These are phyloP conservation scores for Sebastes trivittatus DNA, from an alignment of 2,797 vertebrate genomes.

Conservation along the genomic window DNA sequence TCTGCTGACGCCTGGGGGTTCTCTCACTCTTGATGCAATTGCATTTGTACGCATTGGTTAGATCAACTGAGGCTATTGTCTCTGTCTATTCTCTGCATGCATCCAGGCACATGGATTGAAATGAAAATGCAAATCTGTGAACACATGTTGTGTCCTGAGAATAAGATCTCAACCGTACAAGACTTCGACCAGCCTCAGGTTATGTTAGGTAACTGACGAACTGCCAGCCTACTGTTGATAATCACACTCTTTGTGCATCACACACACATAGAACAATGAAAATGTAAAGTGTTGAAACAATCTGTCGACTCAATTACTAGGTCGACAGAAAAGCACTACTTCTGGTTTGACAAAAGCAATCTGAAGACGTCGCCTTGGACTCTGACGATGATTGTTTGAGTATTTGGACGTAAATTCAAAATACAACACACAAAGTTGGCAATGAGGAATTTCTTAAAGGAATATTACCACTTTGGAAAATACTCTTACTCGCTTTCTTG, in stretches of 20 bases:
- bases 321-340: background rate
- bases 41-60: conserved; percentile 74
- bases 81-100: conserved; percentile 40
- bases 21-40: conserved; percentile 71
- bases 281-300: background rate
- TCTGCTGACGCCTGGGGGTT: conserved; percentile 42
- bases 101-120: conserved; percentile 52
- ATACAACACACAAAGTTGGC: background rate
- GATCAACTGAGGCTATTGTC: conserved; percentile 61
- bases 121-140: conserved; percentile 51
- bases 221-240: conserved; percentile 31
- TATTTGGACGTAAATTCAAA: background rate
- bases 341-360: background rate
- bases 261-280: background rate
- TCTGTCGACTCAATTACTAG: background rate
- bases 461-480: background rate
- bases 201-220: conserved; percentile 32
- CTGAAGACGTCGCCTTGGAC: background rate
- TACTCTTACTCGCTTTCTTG: background rate
- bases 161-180: conserved; percentile 14
- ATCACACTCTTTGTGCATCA: conserved; percentile 2
- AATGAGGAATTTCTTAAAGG: background rate
- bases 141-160: conserved; percentile 17
- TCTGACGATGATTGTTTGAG: background rate
- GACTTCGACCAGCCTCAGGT: conserved; percentile 38